Evolutionary conservation across 2,113 vertebrate genomes (phyloP).

Genomic region (Catagonus wagneri): DNA sequence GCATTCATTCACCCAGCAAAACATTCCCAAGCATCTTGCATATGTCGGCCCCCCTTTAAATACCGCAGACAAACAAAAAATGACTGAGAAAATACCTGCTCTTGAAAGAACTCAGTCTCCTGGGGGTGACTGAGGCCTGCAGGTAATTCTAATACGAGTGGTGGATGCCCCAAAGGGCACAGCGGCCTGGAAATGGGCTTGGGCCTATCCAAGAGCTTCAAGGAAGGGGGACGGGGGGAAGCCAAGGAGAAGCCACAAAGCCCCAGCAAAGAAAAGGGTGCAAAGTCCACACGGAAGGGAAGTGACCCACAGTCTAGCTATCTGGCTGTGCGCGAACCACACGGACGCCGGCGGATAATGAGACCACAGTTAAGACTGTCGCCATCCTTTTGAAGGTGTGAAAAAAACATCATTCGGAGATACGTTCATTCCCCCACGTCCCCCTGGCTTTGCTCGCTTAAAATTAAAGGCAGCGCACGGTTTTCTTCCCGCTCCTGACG

Average conservation of each 20-base stretch:
- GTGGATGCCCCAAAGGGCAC: too few species aligned
- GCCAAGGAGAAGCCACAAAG: not conserved
- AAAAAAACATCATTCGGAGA: not conserved
- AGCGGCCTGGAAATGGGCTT: not conserved
- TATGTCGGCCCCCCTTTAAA: not conserved
- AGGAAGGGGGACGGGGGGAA: not conserved
- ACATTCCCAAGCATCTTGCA: not conserved
- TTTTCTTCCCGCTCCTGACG: not conserved
- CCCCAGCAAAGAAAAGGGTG: not conserved
- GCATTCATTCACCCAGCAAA: not conserved
- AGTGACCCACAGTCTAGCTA: not conserved
- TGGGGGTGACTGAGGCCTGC: not conserved
- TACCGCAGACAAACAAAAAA: not conserved
- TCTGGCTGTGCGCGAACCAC: not conserved
- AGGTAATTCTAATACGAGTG: not conserved
- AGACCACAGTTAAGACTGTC: not conserved
- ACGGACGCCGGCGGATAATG: not conserved
- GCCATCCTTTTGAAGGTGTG: not conserved
- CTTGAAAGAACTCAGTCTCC: not conserved
- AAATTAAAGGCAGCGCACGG: slow-evolving; percentile 2
- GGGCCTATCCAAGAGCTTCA: not conserved
- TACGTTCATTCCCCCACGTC: not conserved
- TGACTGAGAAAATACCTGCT: not conserved
- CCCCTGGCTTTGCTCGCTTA: slow-evolving; percentile 7
- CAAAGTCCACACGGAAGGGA: not conserved